Evolutionary conservation across 2,888 invertebrate genomes (phyloP), one percentile per base, ranked within the genome.

Genomic region (Thymelicus sylvestris): DNA sequence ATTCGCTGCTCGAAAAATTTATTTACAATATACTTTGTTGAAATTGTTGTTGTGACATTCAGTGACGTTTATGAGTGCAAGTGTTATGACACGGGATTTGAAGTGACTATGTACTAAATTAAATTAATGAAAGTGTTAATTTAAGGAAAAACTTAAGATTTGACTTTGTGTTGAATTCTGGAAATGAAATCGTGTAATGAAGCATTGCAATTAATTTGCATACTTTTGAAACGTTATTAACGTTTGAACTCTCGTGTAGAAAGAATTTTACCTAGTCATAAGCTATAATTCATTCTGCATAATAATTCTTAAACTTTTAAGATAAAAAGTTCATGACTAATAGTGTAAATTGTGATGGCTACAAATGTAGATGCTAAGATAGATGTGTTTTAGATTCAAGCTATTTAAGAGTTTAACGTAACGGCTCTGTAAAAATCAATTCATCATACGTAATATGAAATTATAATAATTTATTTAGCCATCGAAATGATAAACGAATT

Each of bases 1-100:
- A 94, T 94, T 93, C 94, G 94, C 94, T 94, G 91, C 83, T 91
- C 80, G 94, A 91, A 94, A 94, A 94, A 94, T 94, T 94, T 88
- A 79, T 73, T 77, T 78, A 78, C 82, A 81, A 74, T 88, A 90
- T 87, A 83, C 83, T 83, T 89, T 88, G 89, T 91, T 91, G 77
- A 86, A 83, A 84, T 87, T 89, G 83, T 90, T 88, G 83, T 84
- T 84, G 86, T 87, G 90, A 90, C 90, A 81, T 85, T 74, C 80
- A 90, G 88, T 88, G 88, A 87, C 82, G 80, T 76, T 81, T 60
- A 71, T 31, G 48, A 85, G 88, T 88, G 89, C 80, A 82, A 83
- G 87, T 89, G 88, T 80, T 82, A 50, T 48, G 52, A 15, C 5
- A 79, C 79, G 81, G 78, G 76, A 73, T 68, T 68, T 68, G 60